Conservation (phyloP, 2,888 invertebrate species). For the Flexamia atlantica region DNA sequence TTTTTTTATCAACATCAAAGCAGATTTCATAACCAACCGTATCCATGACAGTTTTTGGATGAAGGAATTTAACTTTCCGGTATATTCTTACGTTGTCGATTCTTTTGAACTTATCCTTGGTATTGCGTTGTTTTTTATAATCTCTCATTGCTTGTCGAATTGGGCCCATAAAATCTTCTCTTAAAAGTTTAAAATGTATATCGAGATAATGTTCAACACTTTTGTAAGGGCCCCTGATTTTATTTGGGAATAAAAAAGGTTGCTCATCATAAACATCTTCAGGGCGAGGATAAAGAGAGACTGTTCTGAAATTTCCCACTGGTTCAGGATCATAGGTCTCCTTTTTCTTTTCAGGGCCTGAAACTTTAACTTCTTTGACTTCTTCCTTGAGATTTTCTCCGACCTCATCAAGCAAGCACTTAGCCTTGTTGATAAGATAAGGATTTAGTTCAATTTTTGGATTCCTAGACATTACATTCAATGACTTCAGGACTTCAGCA, state of each 20-base stretch:
- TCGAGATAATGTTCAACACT: slow-evolving; percentile 86
- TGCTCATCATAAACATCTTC: slow-evolving; percentile 74
- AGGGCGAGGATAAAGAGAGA: slow-evolving; percentile 77
- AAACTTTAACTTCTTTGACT: not conserved
- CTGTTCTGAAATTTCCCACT: slow-evolving; percentile 76
- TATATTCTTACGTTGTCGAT: slow-evolving; percentile 76
- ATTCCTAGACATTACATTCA: slow-evolving; percentile 3
- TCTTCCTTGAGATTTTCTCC: not conserved
- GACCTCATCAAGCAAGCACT: not conserved
- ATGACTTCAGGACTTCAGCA: slow-evolving; percentile 32
- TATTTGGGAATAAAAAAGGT: slow-evolving; percentile 79
- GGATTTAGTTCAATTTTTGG: not conserved
- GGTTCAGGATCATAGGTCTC: slow-evolving; percentile 70
- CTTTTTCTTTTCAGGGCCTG: slow-evolving; percentile 23
- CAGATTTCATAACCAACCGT: slow-evolving; percentile 59
- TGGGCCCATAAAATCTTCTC: slow-evolving; percentile 89
- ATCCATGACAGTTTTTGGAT: slow-evolving; percentile 53
- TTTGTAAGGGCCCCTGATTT: slow-evolving; percentile 81
- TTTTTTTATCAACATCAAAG: slow-evolving; percentile 71
- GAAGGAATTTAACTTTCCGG: slow-evolving; percentile 75
- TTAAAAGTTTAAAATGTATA: slow-evolving; percentile 85
- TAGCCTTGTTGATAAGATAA: not conserved
- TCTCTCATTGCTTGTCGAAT: slow-evolving; percentile 79
- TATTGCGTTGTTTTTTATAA: slow-evolving; percentile 57
- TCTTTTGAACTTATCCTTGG: slow-evolving; percentile 73